Percentiles rank a stretch among this genome's conserved stretches.
phyloP scores from a whole-genome alignment of 2,113 vertebrate genomes.

The Lasiurus borealis region DNA sequence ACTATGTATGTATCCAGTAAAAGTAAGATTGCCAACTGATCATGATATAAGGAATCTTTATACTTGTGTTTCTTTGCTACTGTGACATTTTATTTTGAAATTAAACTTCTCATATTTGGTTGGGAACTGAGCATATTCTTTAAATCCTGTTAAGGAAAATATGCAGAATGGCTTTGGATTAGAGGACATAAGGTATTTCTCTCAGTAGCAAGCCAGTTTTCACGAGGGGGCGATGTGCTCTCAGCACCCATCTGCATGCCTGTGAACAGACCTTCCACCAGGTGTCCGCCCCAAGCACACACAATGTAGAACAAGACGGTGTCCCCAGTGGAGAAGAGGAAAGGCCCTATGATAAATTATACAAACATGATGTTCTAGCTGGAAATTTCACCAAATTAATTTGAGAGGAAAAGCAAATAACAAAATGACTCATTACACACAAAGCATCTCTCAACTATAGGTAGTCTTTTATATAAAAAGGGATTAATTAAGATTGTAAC shows the following conservation, averaged over 20 bases:
- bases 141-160: conserved; percentile 73
- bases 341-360: not conserved
- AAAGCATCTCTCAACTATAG: conserved; percentile 25
- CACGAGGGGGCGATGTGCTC: conserved; percentile 56
- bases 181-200: conserved; percentile 71
- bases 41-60: conserved; percentile 10
- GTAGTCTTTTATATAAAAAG: not conserved
- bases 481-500: not conserved
- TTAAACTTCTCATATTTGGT: conserved; percentile 76
- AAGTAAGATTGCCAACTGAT: conserved; percentile 11
- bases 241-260: conserved; percentile 39
- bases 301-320: conserved; percentile 60
- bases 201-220: conserved; percentile 67
- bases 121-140: conserved; percentile 75
- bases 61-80: conserved; percentile 73
- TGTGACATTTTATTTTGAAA: conserved; percentile 83
- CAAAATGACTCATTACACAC: not conserved
- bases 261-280: conserved; percentile 58
- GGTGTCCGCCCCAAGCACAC: conserved; percentile 33
- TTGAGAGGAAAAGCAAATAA: not conserved
- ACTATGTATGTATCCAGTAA: not conserved
- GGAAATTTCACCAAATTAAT: conserved; percentile 5
- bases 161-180: conserved; percentile 72
- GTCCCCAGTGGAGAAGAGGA: conserved; percentile 45
- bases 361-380: conserved; percentile 15